Evolutionary conservation across 2,888 invertebrate genomes (phyloP).

Genomic region (Disparrhopalites patrizii): DNA sequence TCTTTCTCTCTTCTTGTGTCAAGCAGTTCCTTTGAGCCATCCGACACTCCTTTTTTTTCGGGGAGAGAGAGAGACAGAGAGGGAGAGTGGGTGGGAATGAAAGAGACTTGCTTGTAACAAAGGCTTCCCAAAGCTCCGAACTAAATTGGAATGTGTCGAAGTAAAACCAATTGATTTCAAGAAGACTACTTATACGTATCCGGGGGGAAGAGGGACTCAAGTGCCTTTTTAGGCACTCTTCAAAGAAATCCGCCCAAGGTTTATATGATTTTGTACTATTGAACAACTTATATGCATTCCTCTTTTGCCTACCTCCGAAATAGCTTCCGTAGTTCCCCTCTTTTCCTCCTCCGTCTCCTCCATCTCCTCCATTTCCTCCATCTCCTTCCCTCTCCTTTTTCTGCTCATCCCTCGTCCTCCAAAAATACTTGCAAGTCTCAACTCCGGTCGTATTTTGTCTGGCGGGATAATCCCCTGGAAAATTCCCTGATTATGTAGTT

Average conservation of each 20-base stretch:
- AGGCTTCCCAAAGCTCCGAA: neutral
- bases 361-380: no score
- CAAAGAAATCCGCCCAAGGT: neutral
- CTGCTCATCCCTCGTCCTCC: no score
- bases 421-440: no score
- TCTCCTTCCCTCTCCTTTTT: no score
- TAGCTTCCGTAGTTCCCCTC: no score
- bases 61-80: no score
- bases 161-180: slow-evolving; percentile 11
- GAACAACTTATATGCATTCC: neutral
- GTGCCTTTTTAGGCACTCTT: neutral
- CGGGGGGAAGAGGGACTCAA: slow-evolving; percentile 1
- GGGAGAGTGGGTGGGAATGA: neutral
- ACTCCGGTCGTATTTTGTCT: no score
- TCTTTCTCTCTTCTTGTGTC: neutral
- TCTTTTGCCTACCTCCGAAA: no score
- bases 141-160: slow-evolving; percentile 4
- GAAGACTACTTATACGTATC: slow-evolving; percentile 4
- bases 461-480: no score
- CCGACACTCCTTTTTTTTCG: slow-evolving; percentile 1
- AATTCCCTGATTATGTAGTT: no score
- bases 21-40: slow-evolving; percentile 20
- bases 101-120: no score
- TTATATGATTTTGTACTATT: neutral
- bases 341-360: no score